Conservation (phyloP, 1,140 invertebrate genomes). For the Mamestra configurata region DNA sequence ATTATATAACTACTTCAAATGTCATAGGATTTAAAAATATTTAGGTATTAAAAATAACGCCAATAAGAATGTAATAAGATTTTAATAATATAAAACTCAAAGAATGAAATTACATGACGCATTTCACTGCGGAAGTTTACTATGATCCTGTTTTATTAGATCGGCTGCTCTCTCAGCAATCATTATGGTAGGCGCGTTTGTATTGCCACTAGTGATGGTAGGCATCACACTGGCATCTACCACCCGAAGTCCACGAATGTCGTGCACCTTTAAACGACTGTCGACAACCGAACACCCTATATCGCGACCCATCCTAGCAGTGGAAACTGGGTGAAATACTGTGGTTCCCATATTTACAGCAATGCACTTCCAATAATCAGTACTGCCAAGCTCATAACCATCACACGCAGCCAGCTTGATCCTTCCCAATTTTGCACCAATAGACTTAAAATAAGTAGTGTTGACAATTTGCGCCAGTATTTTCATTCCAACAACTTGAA, state of each 20-base stretch:
- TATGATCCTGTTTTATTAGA: slow-evolving; percentile 89
- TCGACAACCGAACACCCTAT: slow-evolving; percentile 90
- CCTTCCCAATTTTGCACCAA: slow-evolving; percentile 73
- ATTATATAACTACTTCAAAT: no score
- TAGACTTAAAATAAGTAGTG: slow-evolving; percentile 76
- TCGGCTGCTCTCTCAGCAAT: slow-evolving; percentile 93
- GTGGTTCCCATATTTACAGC: slow-evolving; percentile 89
- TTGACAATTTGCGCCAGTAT: slow-evolving; percentile 74
- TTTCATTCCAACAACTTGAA: slow-evolving; percentile 89
- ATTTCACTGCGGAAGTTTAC: not conserved
- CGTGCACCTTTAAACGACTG: slow-evolving; percentile 90
- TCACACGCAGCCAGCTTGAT: slow-evolving; percentile 79
- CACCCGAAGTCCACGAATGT: slow-evolving; percentile 90
- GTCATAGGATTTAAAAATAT: no score
- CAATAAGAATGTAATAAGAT: no score
- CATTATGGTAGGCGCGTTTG: slow-evolving; percentile 93
- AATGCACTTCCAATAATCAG: slow-evolving; percentile 90
- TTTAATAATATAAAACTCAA: no score
- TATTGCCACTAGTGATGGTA: slow-evolving; percentile 91
- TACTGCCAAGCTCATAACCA: slow-evolving; percentile 78
- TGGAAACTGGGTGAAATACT: slow-evolving; percentile 92
- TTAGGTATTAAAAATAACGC: no score
- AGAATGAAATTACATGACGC: no score
- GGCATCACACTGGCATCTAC: slow-evolving; percentile 94
- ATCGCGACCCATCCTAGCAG: slow-evolving; percentile 92